Base-by-base conservation (phyloP, 2,888 invertebrate genomes). In the Ecliptopera silaceata region DNA sequence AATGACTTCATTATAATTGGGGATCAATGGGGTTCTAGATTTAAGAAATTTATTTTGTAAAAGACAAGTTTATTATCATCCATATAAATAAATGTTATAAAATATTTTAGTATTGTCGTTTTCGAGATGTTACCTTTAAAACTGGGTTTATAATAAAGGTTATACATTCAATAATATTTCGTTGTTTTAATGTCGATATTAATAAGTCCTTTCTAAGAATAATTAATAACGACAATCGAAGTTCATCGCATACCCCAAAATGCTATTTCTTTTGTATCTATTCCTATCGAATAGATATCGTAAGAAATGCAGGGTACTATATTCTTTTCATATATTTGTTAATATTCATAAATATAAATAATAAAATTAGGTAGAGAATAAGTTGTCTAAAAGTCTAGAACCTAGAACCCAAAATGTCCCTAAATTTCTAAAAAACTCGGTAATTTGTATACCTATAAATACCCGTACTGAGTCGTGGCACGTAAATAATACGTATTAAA, bases 401-500 rank as follows among this genome's bases (percentile, higher is more conserved):
- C 56, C 56, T 26, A 32, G 34, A 50, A 59, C 42, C 49, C 41
- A 54, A 51, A 32, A 38, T 52, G 48, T 66, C 65, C 65, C 56
- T 62, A 38, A 57, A 64, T 67, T 66, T 42, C 36, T 39, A 49
- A 44, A 48, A 71, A 70, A 67, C 67, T 68, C 74, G 70, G 75
- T 76, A 72, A 73, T 78, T 75, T 74, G 74, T n/a, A 39, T 39
- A 39, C 36, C 36, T 71, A 72, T 74, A 72, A 73, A 82, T 87
- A 89, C 88, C 88, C 88, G 89, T 88, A 88, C 86, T 79, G 60
- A 71, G 61, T 81, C 80, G 87, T 88, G 88, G 86, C 86, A 88
- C 87, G 77, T 77, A 76, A 74, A 73, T 71, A 67, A 67, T 71
- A 72, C 68, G 66, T 71, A 70, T 63, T 71, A 66, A 69, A 66